A percentile compares a stretch with the other conserved stretches of the same genome.
These are phyloP conservation scores for Rosalia funebris DNA, from an alignment of 2,888 invertebrate genomes.

Conservation along the genomic window DNA sequence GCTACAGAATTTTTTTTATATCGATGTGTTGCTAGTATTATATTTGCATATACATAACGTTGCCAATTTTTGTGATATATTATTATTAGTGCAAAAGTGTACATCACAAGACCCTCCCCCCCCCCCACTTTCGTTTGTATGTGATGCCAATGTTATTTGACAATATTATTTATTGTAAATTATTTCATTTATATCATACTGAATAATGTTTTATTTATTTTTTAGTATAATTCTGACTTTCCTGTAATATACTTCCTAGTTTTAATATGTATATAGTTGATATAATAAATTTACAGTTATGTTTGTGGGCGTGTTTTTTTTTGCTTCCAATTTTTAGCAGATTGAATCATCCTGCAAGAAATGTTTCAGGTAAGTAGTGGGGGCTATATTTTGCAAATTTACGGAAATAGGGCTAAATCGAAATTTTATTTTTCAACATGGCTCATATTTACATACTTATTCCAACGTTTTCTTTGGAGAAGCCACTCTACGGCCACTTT, in stretches of 20 bases:
- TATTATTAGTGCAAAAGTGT: conserved; percentile 49
- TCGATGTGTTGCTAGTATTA: conserved; percentile 37
- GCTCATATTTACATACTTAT: no score
- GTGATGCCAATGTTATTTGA: conserved; percentile 51
- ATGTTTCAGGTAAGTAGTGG: no score
- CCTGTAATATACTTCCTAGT: conserved; percentile 35
- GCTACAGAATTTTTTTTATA: conserved; percentile 38
- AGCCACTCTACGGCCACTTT: no score
- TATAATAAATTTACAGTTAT: conserved; percentile 26
- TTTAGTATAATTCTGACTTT: conserved; percentile 25
- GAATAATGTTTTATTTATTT: conserved; percentile 35
- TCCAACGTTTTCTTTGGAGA: no score
- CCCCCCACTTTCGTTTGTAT: conserved; percentile 22
- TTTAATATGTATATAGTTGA: conserved; percentile 33
- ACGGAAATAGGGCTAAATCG: no score
- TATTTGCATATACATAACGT: conserved; percentile 47
- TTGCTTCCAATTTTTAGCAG: no score
- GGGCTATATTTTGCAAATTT: no score
- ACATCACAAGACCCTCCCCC: conserved; percentile 42
- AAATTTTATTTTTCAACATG: no score
- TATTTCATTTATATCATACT: conserved; percentile 43
- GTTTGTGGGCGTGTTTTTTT: no score
- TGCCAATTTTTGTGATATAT: conserved; percentile 62
- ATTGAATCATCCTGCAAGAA: no score
- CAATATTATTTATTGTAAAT: conserved; percentile 58